A percentile compares a stretch with the other conserved stretches of the same genome.
Conservation (phyloP, 2,113 vertebrate genomes). For the Myotis yumanensis region DNA sequence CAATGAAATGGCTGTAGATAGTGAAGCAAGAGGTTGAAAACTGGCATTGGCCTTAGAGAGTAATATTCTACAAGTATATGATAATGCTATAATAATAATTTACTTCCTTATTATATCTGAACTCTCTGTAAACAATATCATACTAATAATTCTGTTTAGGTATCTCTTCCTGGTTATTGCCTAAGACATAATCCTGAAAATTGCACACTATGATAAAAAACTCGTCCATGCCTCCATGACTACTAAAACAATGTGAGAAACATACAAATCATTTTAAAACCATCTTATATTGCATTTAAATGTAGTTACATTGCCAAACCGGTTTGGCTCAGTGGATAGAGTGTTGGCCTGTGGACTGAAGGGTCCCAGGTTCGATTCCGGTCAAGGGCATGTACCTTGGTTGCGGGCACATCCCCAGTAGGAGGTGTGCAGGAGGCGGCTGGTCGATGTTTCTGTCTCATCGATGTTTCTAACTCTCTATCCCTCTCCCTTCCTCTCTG, state of each 20-base stretch:
- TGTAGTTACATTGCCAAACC: neutral
- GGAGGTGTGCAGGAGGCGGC: too few species aligned
- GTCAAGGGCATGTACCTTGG: too few species aligned
- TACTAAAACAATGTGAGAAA: neutral
- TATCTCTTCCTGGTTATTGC: neutral
- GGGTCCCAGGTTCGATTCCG: too few species aligned
- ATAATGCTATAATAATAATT: slow-evolving; percentile 25
- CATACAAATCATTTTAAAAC: slow-evolving; percentile 13
- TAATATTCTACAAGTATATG: slow-evolving; percentile 20
- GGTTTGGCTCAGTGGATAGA: too few species aligned
- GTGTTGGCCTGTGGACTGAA: too few species aligned
- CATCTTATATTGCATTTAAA: slow-evolving; percentile 36
- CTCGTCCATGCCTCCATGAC: neutral
- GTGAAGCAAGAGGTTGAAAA: neutral
- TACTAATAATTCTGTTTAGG: neutral
- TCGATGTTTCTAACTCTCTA: too few species aligned
- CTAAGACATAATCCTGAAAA: slow-evolving; percentile 29
- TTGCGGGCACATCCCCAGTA: too few species aligned
- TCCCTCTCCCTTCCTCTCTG: too few species aligned
- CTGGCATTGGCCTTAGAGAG: neutral
- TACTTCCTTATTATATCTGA: neutral
- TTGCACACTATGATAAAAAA: neutral
- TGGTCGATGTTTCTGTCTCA: too few species aligned
- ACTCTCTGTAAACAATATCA: neutral
- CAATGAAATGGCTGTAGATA: neutral